Conservation (phyloP, 2,797 vertebrate species). For the Jordanella pulchra region DNA sequence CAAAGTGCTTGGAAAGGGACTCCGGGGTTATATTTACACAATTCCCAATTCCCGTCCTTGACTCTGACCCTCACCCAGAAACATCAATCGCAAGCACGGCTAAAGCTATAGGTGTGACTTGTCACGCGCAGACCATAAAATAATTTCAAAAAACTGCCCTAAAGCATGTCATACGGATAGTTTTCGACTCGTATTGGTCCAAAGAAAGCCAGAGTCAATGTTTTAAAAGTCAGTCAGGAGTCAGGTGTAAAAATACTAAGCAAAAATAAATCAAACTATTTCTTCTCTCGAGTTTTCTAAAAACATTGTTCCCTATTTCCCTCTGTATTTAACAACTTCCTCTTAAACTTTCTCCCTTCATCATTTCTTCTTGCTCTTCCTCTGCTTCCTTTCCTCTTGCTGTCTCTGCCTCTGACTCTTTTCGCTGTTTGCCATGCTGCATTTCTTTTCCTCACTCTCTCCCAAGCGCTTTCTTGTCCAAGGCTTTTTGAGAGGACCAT, state of each 20-base stretch:
- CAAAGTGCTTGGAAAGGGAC: slow-evolving; percentile 26
- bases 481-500: slow-evolving; percentile 60
- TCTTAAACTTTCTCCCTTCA: slow-evolving; percentile 37
- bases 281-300: slow-evolving; percentile 22
- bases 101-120: slow-evolving; percentile 36
- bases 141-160: slow-evolving; percentile 40
- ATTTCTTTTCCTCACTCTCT: slow-evolving; percentile 48
- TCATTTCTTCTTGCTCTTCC: slow-evolving; percentile 43
- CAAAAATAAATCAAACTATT: slow-evolving; percentile 50
- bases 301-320: slow-evolving; percentile 19
- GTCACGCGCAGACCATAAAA: slow-evolving; percentile 44
- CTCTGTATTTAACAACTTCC: slow-evolving; percentile 40
- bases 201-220: slow-evolving; percentile 39
- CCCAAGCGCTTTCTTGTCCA: slow-evolving; percentile 46
- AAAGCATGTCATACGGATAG: slow-evolving; percentile 26
- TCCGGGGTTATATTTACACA: slow-evolving; percentile 42
- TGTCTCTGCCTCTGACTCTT: slow-evolving; percentile 54
- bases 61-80: slow-evolving; percentile 61
- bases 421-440: slow-evolving; percentile 51
- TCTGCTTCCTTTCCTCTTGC: slow-evolving; percentile 44
- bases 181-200: slow-evolving; percentile 42
- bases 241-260: slow-evolving; percentile 57
- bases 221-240: slow-evolving; percentile 52
- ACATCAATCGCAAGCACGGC: slow-evolving; percentile 25
- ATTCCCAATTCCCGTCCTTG: slow-evolving; percentile 60